Base-by-base conservation (phyloP, 2,888 invertebrate genomes). In the Melinaea menophilus region DNA sequence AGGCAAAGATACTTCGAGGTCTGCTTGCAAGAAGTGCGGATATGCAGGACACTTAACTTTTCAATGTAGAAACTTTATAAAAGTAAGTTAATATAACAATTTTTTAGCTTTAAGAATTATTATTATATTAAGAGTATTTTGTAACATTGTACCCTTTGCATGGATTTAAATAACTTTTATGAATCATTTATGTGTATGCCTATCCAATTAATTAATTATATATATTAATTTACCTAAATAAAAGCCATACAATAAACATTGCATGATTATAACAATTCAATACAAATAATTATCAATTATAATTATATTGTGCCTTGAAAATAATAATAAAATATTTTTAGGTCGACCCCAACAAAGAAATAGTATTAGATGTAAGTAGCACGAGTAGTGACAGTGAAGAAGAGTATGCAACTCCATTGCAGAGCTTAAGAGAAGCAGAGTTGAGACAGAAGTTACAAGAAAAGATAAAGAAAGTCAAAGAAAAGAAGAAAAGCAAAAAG, bases 11-110 rank as follows among this genome's bases (percentile, higher is more conserved):
- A 92, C 93, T 37, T 90, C 94, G n/a, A 91, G 97, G 56, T 95
- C 97, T 31, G 96, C 98, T 0, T 98, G 98, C 81, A 97, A 96
- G 82, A 98, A 97, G 86, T 98, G 98, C 91, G 98, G 98, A 71
- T 98, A 98, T 86, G 96, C 97, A 67, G 98, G 98, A 1, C 98
- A 99, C 84, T 92, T 99, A 74, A 98, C 99, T 12, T 98, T 95
- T 84, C 98, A 99, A 81, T 99, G 98, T 79, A 92, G 98, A 74
- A 99, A 99, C 85, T 98, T 98, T 83, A 94, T 98, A 63, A 97
- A 98, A 92, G 93, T 93, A 87, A 85, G 82, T 80, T 62, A 61
- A 33, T 55, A 9, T 7, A 0, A 7, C 3, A 37, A 37, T 37
- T 5, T 5, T 37, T 2, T 37, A 37, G 37, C 4, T 37, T 5